Evolutionary conservation across 1,140 invertebrate genomes (phyloP).

Genomic region (Drosophila pseudoobscura): DNA sequence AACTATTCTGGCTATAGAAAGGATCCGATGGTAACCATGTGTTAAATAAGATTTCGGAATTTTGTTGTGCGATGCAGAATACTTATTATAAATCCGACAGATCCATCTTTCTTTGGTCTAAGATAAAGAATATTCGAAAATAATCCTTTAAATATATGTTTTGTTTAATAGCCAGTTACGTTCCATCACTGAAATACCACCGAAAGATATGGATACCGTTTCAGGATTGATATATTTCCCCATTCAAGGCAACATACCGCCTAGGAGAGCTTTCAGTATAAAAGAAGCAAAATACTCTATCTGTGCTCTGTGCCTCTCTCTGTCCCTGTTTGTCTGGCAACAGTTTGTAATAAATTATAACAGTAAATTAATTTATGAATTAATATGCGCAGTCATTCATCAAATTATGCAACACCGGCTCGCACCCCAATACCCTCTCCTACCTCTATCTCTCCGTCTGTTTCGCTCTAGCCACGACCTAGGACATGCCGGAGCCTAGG

Average conservation of each 20-base stretch:
- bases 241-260: background rate
- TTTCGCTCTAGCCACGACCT: conserved; percentile 30
- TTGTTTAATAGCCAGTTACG: conserved; percentile 23
- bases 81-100: no score
- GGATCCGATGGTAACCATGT: no score
- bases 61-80: no score
- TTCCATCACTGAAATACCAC: conserved; percentile 20
- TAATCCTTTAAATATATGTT: no score
- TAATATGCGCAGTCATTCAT: conserved; percentile 80
- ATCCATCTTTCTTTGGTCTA: no score
- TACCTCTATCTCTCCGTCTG: background rate
- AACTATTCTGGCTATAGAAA: no score
- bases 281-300: background rate
- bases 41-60: no score
- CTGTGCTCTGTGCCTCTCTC: background rate
- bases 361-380: conserved; percentile 79
- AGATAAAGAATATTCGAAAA: no score
- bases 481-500: conserved; percentile 26
- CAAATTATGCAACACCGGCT: conserved; percentile 56
- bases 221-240: background rate
- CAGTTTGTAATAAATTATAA: conserved; percentile 65
- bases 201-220: conserved; percentile 9
- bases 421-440: background rate
- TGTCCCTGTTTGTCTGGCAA: conserved; percentile 37
- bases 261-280: background rate